Conservation (phyloP, 2,113 vertebrate genomes). For the Paraplagusia blochii region DNA sequence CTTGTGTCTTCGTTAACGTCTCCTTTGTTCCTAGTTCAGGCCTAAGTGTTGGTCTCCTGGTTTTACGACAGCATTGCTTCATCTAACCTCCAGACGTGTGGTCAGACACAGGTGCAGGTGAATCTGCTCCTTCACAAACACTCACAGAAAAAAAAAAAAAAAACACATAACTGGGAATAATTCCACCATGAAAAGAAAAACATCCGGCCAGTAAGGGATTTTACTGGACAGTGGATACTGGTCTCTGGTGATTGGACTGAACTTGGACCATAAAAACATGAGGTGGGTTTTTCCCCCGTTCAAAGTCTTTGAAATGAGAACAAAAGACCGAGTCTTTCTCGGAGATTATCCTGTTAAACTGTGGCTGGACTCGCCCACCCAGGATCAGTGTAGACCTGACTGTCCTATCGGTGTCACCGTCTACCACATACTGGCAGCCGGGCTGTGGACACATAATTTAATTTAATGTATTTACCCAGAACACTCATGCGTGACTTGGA, state of each 20-base stretch:
- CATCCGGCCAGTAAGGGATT: slow-evolving; percentile 7
- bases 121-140: background rate
- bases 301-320: slow-evolving; percentile 66
- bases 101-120: background rate
- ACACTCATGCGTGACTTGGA: slow-evolving; percentile 5
- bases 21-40: slow-evolving; percentile 1
- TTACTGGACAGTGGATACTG: slow-evolving; percentile 34
- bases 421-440: slow-evolving; percentile 8
- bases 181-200: slow-evolving; percentile 4
- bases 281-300: slow-evolving; percentile 58
- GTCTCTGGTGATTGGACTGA: slow-evolving; percentile 31
- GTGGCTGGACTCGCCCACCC: slow-evolving; percentile 62
- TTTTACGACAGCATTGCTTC: too few species aligned
- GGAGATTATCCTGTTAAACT: slow-evolving; percentile 58
- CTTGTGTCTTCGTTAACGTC: background rate
- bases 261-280: slow-evolving; percentile 44
- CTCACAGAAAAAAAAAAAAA: slow-evolving; percentile 2
- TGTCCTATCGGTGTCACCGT: slow-evolving; percentile 17
- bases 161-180: slow-evolving; percentile 15
- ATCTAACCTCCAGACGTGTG: slow-evolving; percentile 15
- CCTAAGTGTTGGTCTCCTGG: slow-evolving; percentile 45
- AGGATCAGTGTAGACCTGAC: slow-evolving; percentile 39
- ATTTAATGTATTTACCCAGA: slow-evolving; percentile 28
- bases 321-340: slow-evolving; percentile 54
- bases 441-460: background rate